A percentile compares a stretch with the other conserved stretches of the same genome.
These are phyloP conservation scores for Caloenas nicobarica DNA, from an alignment of 2,113 vertebrate genomes.

Conservation along the genomic window DNA sequence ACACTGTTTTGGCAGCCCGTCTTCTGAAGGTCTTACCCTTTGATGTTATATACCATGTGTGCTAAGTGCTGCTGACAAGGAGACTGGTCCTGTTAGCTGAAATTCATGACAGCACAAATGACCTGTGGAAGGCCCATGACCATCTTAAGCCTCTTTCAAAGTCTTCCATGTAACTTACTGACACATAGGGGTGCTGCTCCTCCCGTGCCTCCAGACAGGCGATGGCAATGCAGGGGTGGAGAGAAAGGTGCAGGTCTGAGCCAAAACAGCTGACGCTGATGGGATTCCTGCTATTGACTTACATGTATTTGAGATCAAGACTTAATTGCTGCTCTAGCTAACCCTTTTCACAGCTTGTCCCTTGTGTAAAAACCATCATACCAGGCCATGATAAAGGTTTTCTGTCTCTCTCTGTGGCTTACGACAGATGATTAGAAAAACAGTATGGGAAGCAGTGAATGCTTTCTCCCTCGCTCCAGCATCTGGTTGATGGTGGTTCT, in stretches of 20 bases:
- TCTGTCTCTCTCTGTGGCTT: neutral
- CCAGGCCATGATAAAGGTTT: neutral
- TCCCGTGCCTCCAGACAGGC: neutral
- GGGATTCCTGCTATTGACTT: neutral
- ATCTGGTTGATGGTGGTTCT: neutral
- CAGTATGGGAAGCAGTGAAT: neutral
- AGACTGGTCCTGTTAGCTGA: neutral
- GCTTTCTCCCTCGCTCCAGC: accelerated
- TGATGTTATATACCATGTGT: neutral
- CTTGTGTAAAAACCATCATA: neutral
- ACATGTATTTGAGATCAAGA: neutral
- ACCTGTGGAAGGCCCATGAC: neutral
- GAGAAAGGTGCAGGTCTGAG: neutral
- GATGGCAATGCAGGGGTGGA: no score
- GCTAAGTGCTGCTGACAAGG: neutral
- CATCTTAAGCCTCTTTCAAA: neutral
- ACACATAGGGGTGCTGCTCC: neutral
- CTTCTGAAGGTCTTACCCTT: accelerated
- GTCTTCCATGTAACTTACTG: neutral
- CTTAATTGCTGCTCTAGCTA: neutral
- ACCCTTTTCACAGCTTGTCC: neutral
- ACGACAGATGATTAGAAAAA: neutral
- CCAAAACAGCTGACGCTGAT: neutral
- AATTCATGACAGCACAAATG: neutral
- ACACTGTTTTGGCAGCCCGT: neutral